Evolutionary conservation across 2,113 vertebrate species (phyloP).

Genomic region (Aegithalos caudatus): DNA sequence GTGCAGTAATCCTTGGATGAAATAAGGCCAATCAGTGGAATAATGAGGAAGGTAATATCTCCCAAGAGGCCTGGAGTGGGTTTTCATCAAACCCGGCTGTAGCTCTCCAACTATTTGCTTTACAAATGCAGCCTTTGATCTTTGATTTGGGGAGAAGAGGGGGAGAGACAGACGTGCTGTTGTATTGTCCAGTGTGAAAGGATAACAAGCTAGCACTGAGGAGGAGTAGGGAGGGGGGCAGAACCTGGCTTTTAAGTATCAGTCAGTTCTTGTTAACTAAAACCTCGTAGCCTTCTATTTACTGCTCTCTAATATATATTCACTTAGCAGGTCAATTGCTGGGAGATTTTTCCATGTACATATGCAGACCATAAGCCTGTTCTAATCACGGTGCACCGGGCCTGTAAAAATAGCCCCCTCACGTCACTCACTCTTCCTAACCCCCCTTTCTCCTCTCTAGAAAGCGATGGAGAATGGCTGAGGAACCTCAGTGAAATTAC

Average conservation of each 20-base stretch:
- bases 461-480: constrained; percentile 45
- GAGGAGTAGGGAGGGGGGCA: constrained; percentile 72
- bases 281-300: constrained; percentile 62
- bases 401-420: constrained; percentile 29
- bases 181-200: constrained; percentile 80
- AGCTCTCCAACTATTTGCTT: constrained; percentile 96
- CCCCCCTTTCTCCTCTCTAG: constrained; percentile 39
- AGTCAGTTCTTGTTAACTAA: constrained; percentile 76
- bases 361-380: constrained; percentile 32
- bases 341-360: constrained; percentile 48
- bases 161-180: constrained; percentile 74
- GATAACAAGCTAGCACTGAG: constrained; percentile 79
- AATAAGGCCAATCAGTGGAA: constrained; percentile 90
- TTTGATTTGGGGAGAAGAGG: constrained; percentile 89
- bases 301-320: constrained; percentile 52
- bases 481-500: constrained; percentile 32
- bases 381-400: constrained; percentile 8
- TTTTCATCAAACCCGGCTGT: constrained; percentile 89
- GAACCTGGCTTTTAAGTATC: constrained; percentile 72
- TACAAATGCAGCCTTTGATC: constrained; percentile 99
- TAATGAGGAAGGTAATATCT: constrained; percentile 91
- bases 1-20: constrained; percentile 91
- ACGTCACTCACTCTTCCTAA: background rate
- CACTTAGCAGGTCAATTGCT: constrained; percentile 67
- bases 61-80: constrained; percentile 85